A percentile compares a stretch with the other conserved stretches of the same genome.
phyloP scores from a whole-genome alignment of 2,888 invertebrate genomes.

The Eristalis intricaria region DNA sequence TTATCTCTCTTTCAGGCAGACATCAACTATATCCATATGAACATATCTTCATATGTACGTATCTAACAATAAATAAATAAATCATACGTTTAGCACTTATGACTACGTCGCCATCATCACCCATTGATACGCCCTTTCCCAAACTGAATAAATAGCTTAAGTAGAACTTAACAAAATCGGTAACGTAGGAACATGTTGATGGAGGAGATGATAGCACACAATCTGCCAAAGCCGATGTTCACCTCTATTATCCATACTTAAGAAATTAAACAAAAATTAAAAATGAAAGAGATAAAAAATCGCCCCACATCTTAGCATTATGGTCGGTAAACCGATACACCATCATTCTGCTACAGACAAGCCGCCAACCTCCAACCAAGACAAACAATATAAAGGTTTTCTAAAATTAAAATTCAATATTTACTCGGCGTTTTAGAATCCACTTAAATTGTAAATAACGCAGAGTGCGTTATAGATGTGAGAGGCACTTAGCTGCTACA shows the following conservation, averaged over 20 bases:
- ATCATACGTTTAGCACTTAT: conserved; percentile 56
- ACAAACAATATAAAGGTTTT: conserved; percentile 50
- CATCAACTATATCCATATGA: conserved; percentile 19
- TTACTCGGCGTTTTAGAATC: conserved; percentile 73
- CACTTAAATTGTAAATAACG: conserved; percentile 73
- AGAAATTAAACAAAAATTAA: conserved; percentile 61
- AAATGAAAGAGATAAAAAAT: conserved; percentile 26
- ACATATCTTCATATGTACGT: conserved; percentile 1
- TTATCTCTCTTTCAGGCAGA: conserved; percentile 22
- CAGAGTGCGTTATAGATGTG: conserved; percentile 69
- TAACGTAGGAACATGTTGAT: conserved; percentile 42
- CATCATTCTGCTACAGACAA: not conserved
- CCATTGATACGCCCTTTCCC: conserved; percentile 54
- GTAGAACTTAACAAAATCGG: conserved; percentile 59
- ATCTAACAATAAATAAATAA: conserved; percentile 42
- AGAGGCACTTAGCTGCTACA: conserved; percentile 67
- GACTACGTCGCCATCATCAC: conserved; percentile 35
- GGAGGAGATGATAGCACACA: conserved; percentile 49
- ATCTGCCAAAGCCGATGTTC: conserved; percentile 57
- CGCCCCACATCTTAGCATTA: conserved; percentile 42
- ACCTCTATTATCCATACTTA: conserved; percentile 59
- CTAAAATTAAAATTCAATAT: conserved; percentile 73
- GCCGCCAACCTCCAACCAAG: conserved; percentile 12
- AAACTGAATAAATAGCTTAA: conserved; percentile 64
- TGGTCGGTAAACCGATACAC: conserved; percentile 41